phyloP scores from a whole-genome alignment of 2,888 invertebrate genomes.

The Cheilosia impressa region DNA sequence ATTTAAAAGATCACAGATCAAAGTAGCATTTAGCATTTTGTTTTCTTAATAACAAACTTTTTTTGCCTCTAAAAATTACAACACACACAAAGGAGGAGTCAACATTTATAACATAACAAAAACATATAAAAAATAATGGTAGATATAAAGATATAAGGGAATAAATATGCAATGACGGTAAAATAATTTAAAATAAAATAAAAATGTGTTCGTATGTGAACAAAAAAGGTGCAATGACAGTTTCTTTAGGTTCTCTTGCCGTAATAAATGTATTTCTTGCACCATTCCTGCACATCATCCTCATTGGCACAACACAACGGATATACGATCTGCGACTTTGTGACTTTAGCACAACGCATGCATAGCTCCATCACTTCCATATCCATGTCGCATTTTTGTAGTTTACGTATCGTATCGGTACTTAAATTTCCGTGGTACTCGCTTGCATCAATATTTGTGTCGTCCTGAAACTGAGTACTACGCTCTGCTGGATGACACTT shows the following conservation, averaged over 20 bases:
- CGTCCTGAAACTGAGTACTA: slow-evolving; percentile 28
- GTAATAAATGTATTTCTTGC: slow-evolving; percentile 84
- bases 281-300: slow-evolving; percentile 84
- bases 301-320: slow-evolving; percentile 85
- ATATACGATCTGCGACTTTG: slow-evolving; percentile 84
- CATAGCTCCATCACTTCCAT: slow-evolving; percentile 83
- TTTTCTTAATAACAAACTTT: slow-evolving; percentile 22
- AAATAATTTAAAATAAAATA: slow-evolving; percentile 49
- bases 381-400: slow-evolving; percentile 80
- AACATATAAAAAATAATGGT: slow-evolving; percentile 10
- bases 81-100: slow-evolving; percentile 10
- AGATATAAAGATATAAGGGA: slow-evolving; percentile 26
- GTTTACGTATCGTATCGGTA: slow-evolving; percentile 79
- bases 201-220: neutral
- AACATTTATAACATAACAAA: slow-evolving; percentile 32
- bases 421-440: slow-evolving; percentile 80
- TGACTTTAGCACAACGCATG: slow-evolving; percentile 85
- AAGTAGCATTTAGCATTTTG: slow-evolving; percentile 55
- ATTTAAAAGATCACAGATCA: slow-evolving; percentile 68
- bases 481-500: slow-evolving; percentile 64
- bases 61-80: slow-evolving; percentile 6
- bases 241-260: slow-evolving; percentile 77
- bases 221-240: neutral
- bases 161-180: slow-evolving; percentile 64
- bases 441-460: slow-evolving; percentile 76